phyloP scores from a whole-genome alignment of 2,113 vertebrate species.

The Pardalotus punctatus region DNA sequence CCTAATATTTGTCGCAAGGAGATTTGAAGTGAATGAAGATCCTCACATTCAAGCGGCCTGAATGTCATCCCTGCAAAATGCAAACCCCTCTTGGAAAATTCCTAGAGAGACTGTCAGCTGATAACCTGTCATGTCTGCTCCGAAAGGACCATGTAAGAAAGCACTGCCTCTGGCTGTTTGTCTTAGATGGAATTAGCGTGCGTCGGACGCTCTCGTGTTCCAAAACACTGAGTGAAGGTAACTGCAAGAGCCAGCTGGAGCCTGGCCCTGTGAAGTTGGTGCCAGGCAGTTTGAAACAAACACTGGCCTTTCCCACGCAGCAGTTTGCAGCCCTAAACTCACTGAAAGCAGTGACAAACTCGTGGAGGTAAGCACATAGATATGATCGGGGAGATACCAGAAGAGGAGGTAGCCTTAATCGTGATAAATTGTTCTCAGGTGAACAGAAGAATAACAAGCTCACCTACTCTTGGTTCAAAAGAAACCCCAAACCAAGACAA shows the following conservation, averaged over 20 bases:
- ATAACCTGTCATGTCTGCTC: neutral
- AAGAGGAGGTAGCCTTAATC: neutral
- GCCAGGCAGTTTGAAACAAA: conserved; percentile 16
- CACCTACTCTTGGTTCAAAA: neutral
- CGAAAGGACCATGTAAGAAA: neutral
- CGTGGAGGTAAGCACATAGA: neutral
- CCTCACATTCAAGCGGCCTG: neutral
- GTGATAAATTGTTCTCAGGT: neutral
- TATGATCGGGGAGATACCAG: neutral
- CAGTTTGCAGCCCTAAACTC: neutral
- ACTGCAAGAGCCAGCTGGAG: conserved; percentile 20
- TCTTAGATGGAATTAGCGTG: neutral
- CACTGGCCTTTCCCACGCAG: neutral
- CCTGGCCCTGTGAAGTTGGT: neutral
- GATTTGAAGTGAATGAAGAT: neutral
- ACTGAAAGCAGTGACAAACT: neutral
- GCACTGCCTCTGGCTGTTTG: neutral
- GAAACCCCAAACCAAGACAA: neutral
- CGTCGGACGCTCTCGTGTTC: neutral
- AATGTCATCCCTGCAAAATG: neutral
- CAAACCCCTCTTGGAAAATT: neutral
- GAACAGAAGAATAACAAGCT: neutral
- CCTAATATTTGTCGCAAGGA: neutral
- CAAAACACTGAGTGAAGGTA: neutral
- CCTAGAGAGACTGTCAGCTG: neutral